A percentile compares a stretch with the other conserved stretches of the same genome.
These are phyloP conservation scores for Phenganax marumi DNA, from an alignment of 92 coral and sea anemone species.

Conservation along the genomic window DNA sequence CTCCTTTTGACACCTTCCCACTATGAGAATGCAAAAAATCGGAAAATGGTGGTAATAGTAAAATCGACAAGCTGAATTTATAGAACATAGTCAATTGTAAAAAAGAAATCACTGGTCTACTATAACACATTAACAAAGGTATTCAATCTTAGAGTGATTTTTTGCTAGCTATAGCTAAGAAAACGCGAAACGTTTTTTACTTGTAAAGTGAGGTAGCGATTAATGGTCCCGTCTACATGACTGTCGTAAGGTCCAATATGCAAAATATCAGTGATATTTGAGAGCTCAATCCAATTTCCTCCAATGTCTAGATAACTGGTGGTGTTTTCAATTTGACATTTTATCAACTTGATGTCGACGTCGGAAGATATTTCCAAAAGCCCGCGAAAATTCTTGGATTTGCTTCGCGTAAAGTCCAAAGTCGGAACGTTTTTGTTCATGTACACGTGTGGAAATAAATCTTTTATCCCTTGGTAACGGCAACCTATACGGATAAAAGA, in stretches of 20 bases:
- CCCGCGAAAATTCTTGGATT: neutral
- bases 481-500: neutral
- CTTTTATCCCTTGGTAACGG: neutral
- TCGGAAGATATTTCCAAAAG: neutral
- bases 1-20: constrained; percentile 30
- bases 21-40: neutral
- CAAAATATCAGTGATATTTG: neutral
- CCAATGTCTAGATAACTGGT: neutral
- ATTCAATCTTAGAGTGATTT: too few species aligned
- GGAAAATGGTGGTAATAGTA: too few species aligned
- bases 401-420: constrained; percentile 1
- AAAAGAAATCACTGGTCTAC: too few species aligned
- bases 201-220: constrained; percentile 5
- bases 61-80: too few species aligned
- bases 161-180: neutral
- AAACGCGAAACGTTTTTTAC: neutral
- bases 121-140: too few species aligned
- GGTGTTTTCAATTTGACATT: neutral
- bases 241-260: neutral
- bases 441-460: neutral
- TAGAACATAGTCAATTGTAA: too few species aligned
- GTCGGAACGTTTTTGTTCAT: neutral
- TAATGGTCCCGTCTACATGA: neutral
- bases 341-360: neutral
- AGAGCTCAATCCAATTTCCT: constrained; percentile 3